phyloP scores from a whole-genome alignment of 2,888 invertebrate genomes.

The Drosophila testacea region DNA sequence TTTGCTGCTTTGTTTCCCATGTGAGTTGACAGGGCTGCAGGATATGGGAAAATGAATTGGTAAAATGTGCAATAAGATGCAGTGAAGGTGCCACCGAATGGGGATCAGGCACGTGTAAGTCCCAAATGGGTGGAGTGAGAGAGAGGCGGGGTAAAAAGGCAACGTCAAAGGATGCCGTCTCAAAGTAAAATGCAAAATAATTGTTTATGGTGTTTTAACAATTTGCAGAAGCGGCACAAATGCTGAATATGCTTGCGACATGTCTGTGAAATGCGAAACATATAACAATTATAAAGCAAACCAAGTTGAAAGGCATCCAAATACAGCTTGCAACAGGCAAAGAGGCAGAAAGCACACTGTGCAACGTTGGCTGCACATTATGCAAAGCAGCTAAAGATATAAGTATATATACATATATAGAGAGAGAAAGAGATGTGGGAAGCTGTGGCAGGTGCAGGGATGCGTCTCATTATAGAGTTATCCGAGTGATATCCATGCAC shows the following conservation, averaged over 20 bases:
- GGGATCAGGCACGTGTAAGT: conserved; percentile 38
- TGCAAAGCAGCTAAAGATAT: conserved; percentile 68
- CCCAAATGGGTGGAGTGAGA: not conserved
- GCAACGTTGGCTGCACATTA: conserved; percentile 43
- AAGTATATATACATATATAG: conserved; percentile 3
- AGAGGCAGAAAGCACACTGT: not conserved
- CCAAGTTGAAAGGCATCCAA: conserved; percentile 38
- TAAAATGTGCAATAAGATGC: conserved; percentile 66
- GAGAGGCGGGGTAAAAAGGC: not conserved
- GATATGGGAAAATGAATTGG: conserved; percentile 49
- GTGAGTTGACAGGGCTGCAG: conserved; percentile 29
- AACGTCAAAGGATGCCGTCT: conserved; percentile 61
- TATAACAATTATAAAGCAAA: conserved; percentile 72
- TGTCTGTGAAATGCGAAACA: conserved; percentile 46
- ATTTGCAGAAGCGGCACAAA: conserved; percentile 62
- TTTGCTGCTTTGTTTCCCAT: conserved; percentile 3
- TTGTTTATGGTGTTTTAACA: conserved; percentile 83
- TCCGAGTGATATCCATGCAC: conserved; percentile 45
- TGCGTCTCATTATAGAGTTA: conserved; percentile 70
- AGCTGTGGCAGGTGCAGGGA: conserved; percentile 3
- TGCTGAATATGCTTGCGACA: conserved; percentile 20
- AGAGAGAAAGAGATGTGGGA: conserved; percentile 2
- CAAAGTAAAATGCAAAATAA: conserved; percentile 79
- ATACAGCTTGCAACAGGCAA: conserved; percentile 6
- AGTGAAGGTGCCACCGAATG: conserved; percentile 8